A percentile compares a stretch with the other conserved stretches of the same genome.
These are phyloP conservation scores for Iphiclides podalirius DNA, from an alignment of 2,888 invertebrate genomes.

Conservation along the genomic window DNA sequence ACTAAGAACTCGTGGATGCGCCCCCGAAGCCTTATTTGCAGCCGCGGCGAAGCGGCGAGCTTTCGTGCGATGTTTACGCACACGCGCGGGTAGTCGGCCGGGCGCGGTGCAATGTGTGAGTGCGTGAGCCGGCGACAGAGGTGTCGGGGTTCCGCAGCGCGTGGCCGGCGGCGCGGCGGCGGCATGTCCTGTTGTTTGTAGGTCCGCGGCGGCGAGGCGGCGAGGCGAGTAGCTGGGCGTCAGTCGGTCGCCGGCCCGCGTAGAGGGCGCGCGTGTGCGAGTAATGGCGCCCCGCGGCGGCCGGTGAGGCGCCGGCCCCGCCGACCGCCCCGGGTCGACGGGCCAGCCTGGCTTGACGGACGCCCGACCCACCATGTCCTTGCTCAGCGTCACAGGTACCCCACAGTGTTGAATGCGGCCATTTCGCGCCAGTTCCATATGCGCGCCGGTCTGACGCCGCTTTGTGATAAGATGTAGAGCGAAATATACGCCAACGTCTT, in stretches of 20 bases:
- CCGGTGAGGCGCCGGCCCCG: constrained; percentile 79
- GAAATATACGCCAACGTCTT: constrained; percentile 28
- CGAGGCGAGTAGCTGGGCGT: constrained; percentile 49
- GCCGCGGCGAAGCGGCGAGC: constrained; percentile 36
- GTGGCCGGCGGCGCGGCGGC: constrained; percentile 35
- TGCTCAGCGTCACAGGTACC: constrained; percentile 79
- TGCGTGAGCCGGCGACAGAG: constrained; percentile 23
- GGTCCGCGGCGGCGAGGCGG: constrained; percentile 43
- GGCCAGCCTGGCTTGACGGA: constrained; percentile 64
- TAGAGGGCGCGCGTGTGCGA: constrained; percentile 63
- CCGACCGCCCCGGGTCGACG: constrained; percentile 79
- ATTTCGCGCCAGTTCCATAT: constrained; percentile 39
- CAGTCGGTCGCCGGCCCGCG: constrained; percentile 74
- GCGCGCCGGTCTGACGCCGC: too few species aligned
- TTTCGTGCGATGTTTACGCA: constrained; percentile 33
- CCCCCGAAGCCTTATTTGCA: constrained; percentile 42
- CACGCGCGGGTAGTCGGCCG: constrained; percentile 21
- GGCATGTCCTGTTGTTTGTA: constrained; percentile 38
- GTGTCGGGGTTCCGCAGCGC: constrained; percentile 29
- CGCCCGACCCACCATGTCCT: constrained; percentile 74
- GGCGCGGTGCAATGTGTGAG: constrained; percentile 13
- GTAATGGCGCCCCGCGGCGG: constrained; percentile 76
- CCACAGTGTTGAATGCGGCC: constrained; percentile 38
- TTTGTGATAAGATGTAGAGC: constrained; percentile 41
- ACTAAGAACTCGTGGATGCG: constrained; percentile 43